Evolutionary conservation across 2,888 invertebrate genomes (phyloP).

Genomic region (Griposia aprilina): DNA sequence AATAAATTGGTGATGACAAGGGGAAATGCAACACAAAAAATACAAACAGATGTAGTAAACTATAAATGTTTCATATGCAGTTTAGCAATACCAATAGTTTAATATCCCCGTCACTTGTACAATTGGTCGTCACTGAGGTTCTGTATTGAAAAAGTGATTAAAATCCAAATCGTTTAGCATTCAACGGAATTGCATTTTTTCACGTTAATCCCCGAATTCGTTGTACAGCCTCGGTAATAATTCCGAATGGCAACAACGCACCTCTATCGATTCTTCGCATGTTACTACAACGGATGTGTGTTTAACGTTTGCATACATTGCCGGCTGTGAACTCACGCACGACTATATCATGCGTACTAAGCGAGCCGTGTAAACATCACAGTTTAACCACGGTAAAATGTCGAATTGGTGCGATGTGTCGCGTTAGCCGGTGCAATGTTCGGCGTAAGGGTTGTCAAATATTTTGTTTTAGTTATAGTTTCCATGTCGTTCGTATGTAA

Average conservation of each 20-base stretch:
- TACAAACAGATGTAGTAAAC: not conserved
- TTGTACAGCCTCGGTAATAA: constrained; percentile 60
- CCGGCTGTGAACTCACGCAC: constrained; percentile 67
- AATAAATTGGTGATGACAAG: not conserved
- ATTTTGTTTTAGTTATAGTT: not conserved
- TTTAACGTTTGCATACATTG: constrained; percentile 69
- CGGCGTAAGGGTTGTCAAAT: constrained; percentile 58
- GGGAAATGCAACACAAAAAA: not conserved
- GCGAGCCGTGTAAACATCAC: constrained; percentile 82
- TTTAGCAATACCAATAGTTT: constrained; percentile 13
- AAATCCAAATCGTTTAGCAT: constrained; percentile 54
- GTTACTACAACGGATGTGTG: constrained; percentile 37
- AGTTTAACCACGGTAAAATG: constrained; percentile 77
- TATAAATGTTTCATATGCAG: constrained; percentile 2
- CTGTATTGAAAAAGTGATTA: constrained; percentile 54
- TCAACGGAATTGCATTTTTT: constrained; percentile 57
- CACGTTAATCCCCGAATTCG: constrained; percentile 59
- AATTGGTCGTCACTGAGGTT: constrained; percentile 32
- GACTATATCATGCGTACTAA: constrained; percentile 71
- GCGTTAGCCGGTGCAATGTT: constrained; percentile 51
- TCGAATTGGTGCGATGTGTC: constrained; percentile 66
- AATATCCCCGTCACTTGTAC: constrained; percentile 34
- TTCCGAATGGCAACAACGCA: constrained; percentile 59
- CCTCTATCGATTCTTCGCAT: constrained; percentile 49
- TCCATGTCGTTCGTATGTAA: not conserved